phyloP scores from a whole-genome alignment of 2,113 vertebrate genomes.

The Colistium nudipinnis region DNA sequence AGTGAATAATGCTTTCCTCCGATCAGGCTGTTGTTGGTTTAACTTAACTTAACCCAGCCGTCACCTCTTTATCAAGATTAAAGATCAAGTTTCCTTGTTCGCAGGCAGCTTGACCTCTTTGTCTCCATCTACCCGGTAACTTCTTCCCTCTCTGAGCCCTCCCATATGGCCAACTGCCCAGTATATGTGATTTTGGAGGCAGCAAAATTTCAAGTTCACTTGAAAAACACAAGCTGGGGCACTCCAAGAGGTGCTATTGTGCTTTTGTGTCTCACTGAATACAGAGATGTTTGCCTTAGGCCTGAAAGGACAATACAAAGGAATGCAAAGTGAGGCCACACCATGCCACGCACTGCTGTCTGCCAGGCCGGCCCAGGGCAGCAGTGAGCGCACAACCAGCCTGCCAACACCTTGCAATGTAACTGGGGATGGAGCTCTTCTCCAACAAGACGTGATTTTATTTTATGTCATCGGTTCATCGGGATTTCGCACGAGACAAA shows the following conservation, averaged over 20 bases:
- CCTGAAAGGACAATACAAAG: slow-evolving; percentile 49
- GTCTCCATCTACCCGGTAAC: slow-evolving; percentile 29
- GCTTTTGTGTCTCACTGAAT: slow-evolving; percentile 52
- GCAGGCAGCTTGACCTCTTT: slow-evolving; percentile 46
- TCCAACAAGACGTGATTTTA: slow-evolving; percentile 16
- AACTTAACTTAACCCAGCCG: slow-evolving; percentile 37
- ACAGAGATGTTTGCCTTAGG: slow-evolving; percentile 43
- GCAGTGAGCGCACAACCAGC: slow-evolving; percentile 6
- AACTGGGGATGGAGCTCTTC: slow-evolving; percentile 19
- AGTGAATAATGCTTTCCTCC: slow-evolving; percentile 19
- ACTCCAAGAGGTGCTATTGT: slow-evolving; percentile 41
- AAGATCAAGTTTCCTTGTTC: slow-evolving; percentile 48
- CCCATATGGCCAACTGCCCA: slow-evolving; percentile 13
- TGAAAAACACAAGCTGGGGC: slow-evolving; percentile 31
- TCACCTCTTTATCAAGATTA: slow-evolving; percentile 42
- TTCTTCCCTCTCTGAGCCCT: slow-evolving; percentile 13
- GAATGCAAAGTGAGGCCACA: slow-evolving; percentile 61
- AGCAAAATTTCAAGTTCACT: slow-evolving; percentile 31
- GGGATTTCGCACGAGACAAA: slow-evolving; percentile 1
- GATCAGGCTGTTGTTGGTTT: slow-evolving; percentile 49
- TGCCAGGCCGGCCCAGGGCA: slow-evolving; percentile 14
- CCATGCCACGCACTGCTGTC: slow-evolving; percentile 48
- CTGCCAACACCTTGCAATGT: slow-evolving; percentile 28
- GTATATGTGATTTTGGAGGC: slow-evolving; percentile 31
- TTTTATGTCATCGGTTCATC: slow-evolving; percentile 14